Base-by-base conservation (phyloP, 2,797 vertebrate genomes). In the Tapirus indicus region DNA sequence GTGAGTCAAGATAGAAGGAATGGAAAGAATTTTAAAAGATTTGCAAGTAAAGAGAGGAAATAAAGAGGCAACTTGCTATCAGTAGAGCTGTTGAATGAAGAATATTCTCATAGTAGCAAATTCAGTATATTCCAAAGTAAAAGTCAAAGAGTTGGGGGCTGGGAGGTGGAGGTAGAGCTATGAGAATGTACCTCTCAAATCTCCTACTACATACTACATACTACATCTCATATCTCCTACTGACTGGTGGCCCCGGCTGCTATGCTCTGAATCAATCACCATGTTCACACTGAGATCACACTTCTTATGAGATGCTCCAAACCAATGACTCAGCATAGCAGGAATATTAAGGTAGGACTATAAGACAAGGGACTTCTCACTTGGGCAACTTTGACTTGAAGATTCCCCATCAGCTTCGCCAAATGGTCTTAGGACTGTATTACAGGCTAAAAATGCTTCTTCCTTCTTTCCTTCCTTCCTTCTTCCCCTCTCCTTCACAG, bases 1-100 rank as follows among this genome's bases (percentile, higher is more conserved):
- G 38, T n/a, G 25, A 96, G 12, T 87, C 69, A 83, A 88, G 41
- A 29, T 21, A 52, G 41, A 84, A 93, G 49, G 9, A 72, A 72
- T 54, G 71, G 32, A 74, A 95, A 77, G 25, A 84, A 90, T 60
- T 86, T 27, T 29, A 52, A 41, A 74, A 56, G 20, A 83, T 66
- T 38, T 60, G 25, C 25, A 94, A 66, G 21, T 90, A 17, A 92
- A 91, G 74, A 66, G 38, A 94, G 38, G 32, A 83, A 91, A 85
- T 71, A 62, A 94, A 80, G 3, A 72, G 52, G 27, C 10, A 79
- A 85, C 32, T 95, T 88, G 11, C 23, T 91, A 83, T 93, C 47
- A 88, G 18, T 44, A 85, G 5, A 74, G 41, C 18, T 41, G 47
- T 10, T 52, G 47, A 79, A 49, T 74, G 49, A 69, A 41, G 7